Evolutionary conservation across 2,113 vertebrate genomes (phyloP).

Genomic region (Pseudopipra pipra): DNA sequence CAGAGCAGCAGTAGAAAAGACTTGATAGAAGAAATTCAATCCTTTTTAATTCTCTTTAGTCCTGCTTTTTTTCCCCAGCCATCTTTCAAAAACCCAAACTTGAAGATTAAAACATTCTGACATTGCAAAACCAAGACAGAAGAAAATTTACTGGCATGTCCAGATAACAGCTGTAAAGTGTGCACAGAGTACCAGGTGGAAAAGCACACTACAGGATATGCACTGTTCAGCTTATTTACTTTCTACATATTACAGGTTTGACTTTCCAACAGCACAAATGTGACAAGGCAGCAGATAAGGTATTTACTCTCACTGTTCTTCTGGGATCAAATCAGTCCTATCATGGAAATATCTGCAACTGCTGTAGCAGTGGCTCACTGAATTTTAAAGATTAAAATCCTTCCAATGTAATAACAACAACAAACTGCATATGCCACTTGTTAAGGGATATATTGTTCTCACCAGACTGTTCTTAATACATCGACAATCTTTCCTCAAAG

Average conservation of each 20-base stretch:
- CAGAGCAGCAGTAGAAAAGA: neutral
- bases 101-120: neutral
- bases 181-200: neutral
- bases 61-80: neutral
- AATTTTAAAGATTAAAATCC: conserved; percentile 48
- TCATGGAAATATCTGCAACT: neutral
- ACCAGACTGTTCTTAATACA: neutral
- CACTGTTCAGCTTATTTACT: neutral
- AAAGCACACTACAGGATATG: neutral
- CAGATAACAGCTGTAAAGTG: neutral
- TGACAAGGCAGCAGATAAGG: neutral
- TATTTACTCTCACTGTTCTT: neutral
- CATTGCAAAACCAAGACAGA: neutral
- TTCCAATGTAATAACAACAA: conserved; percentile 26
- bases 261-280: neutral
- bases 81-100: neutral
- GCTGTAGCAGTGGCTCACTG: neutral
- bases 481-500: neutral
- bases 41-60: neutral
- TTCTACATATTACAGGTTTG: neutral
- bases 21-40: neutral
- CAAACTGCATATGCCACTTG: conserved; percentile 13
- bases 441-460: neutral
- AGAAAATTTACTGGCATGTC: neutral
- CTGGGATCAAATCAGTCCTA: neutral